A percentile compares a stretch with the other conserved stretches of the same genome.
Conservation (phyloP, 1,140 invertebrate genomes). For the Eubasilissa regina region DNA sequence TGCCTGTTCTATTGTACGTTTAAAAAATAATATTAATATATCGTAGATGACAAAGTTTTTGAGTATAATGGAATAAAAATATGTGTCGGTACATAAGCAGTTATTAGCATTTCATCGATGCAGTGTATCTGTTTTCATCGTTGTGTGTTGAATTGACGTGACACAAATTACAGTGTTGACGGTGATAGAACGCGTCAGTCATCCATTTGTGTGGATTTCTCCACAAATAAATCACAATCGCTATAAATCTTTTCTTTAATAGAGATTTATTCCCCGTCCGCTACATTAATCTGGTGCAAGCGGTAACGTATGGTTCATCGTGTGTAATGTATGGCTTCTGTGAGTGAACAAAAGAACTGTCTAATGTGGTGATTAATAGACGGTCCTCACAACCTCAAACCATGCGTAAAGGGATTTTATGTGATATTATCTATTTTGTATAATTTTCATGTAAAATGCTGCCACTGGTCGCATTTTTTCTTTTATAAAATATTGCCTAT, state of each 20-base stretch:
- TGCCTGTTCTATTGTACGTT: no score
- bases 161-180: constrained; percentile 3
- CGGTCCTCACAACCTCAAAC: not conserved
- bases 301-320: constrained; percentile 15
- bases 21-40: no score
- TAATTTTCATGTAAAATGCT: not conserved
- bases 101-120: no score
- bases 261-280: constrained; percentile 10
- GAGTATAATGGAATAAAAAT: no score
- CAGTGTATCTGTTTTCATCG: no score
- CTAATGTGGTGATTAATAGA: constrained; percentile 40
- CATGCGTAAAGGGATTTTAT: not conserved
- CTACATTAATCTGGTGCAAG: constrained; percentile 32
- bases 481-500: no score
- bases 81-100: no score
- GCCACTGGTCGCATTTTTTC: no score
- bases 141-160: no score
- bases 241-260: constrained; percentile 43
- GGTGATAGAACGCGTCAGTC: constrained; percentile 2
- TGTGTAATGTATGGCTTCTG: not conserved
- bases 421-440: not conserved
- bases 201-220: constrained; percentile 17
- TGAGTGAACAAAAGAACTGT: constrained; percentile 38
- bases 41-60: no score
- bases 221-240: constrained; percentile 11